Evolutionary conservation across 2,797 vertebrate genomes (phyloP), one percentile per base, ranked within the genome.

Genomic region (Enteromius afrohamiltoni): DNA sequence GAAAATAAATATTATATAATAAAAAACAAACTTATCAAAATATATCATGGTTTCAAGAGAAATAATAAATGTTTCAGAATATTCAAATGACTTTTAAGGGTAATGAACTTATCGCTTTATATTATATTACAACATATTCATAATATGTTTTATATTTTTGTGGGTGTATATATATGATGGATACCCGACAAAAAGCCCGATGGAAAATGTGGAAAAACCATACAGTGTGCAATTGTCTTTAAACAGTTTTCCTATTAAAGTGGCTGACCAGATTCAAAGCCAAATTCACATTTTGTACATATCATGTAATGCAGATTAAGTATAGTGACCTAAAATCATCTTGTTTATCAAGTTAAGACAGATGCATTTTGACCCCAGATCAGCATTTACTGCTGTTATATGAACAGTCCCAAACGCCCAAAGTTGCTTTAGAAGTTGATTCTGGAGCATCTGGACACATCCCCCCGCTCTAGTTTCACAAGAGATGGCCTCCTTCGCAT

Each of bases 381-480:
- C 31, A 58, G 29, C 31, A 53, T 34, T 2, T 53, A 11, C 17
- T 34, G 9, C 2, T 21, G 17, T 51, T 49, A 19, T 26, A 60
- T 62, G 51, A 62, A 62, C 17, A 42, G 14, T 40, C 21, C 34
- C 55, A 60, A 60, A 45, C 3, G 13, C 34, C 42, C 42, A 14
- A 73, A 64, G 10, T 16, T 23, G 58, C 31, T 82, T 65, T 40
- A 65, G 67, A 70, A 58, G 49, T 80, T 76, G 60, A 55, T 42
- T 82, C 47, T 75, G 47, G 45, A 76, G 80, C 80, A 82, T 67
- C 31, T 76, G 80, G 60, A 82, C 71, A 26, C 11, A 19, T 40
- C 21, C 45, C 68, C 26, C 29, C 0, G 60, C 11, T 82, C 71
- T 49, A 67, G 16, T 82, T 82, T 76, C 47, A 75, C 31, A 67